Conservation (phyloP, 2,113 vertebrate species). For the Oceanites oceanicus region DNA sequence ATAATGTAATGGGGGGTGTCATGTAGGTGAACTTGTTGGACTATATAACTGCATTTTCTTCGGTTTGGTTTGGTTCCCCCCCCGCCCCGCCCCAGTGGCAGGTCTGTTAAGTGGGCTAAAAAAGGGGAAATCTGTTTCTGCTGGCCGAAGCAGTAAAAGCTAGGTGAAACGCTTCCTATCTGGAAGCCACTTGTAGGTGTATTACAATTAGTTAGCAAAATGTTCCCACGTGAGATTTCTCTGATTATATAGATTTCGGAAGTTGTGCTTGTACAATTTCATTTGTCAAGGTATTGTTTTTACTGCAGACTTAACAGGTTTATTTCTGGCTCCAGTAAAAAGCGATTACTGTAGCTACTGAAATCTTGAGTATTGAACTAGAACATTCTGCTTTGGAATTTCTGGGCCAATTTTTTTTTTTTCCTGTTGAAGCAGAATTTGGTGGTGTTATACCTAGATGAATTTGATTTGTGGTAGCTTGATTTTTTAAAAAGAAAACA, state of each 20-base stretch:
- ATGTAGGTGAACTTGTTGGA: rapidly evolving
- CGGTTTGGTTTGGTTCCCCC: too few species aligned
- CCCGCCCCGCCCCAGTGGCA: background rate
- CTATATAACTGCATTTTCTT: background rate
- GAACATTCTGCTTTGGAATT: background rate
- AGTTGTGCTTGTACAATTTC: conserved; percentile 1
- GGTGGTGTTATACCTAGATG: background rate
- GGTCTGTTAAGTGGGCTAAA: background rate
- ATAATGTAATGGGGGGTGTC: background rate
- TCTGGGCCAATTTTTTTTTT: background rate
- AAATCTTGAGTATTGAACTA: conserved; percentile 11
- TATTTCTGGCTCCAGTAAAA: conserved; percentile 44
- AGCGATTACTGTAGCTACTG: conserved; percentile 33
- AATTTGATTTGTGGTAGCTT: background rate
- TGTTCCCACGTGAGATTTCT: background rate
- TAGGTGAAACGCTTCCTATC: background rate
- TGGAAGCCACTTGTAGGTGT: background rate
- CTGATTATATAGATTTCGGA: background rate
- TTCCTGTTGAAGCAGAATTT: background rate
- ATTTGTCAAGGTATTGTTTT: background rate
- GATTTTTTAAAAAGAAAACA: background rate
- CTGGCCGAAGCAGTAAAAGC: background rate
- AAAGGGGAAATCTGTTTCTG: background rate
- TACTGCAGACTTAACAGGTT: conserved; percentile 23
- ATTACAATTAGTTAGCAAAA: background rate